Evolutionary conservation across 2,113 vertebrate species (phyloP), one percentile per base, ranked within the genome.

Genomic region (Phylloscopus trochilus): DNA sequence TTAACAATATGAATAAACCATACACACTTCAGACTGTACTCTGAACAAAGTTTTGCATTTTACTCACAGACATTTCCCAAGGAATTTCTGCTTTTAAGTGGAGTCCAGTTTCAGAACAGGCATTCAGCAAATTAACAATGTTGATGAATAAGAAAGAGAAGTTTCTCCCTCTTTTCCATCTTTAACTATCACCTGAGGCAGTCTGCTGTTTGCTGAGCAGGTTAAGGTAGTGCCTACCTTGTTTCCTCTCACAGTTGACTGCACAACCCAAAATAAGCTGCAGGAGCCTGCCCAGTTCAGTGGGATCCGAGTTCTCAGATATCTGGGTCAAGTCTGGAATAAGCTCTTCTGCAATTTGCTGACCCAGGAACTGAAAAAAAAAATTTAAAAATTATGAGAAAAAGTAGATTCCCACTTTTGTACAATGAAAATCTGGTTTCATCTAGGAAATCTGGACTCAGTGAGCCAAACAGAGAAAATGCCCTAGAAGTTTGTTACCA

Each of bases 181-280:
- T 33, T 33, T 69, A 46, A 26, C 62, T 43, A 49, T 33, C 69
- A 73, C 58, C 62, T 35, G 28, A 59, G 30, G 30, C 47, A 75
- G 11, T 24, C 23, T 44, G 52, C 58, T 86, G 35, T 46, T 27
- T 44, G 39, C 5, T 88, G 64, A 74, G 21, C 18, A 56, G 47
- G 70, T 76, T 39, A 62, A 75, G 63, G 58, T 4, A 73, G 30
- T 13, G 18, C 33, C 11, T 94, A 99, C 99, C 99, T 98, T 99
- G 99, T 95, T 99, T 99, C 93, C 96, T 98, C 92, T 99, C 99
- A 97, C 99, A 99, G 94, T 98, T 99, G 81, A 99, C 98, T 6
- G 99, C 99, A 96, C 99, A 99, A 27, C 99, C 99, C 90, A 99
- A 97, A 95, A 99, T 98, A 46, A 99, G 99, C 97, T 99, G 99